Conservation (phyloP, 2,113 vertebrate species). For the Monopterus albus region DNA sequence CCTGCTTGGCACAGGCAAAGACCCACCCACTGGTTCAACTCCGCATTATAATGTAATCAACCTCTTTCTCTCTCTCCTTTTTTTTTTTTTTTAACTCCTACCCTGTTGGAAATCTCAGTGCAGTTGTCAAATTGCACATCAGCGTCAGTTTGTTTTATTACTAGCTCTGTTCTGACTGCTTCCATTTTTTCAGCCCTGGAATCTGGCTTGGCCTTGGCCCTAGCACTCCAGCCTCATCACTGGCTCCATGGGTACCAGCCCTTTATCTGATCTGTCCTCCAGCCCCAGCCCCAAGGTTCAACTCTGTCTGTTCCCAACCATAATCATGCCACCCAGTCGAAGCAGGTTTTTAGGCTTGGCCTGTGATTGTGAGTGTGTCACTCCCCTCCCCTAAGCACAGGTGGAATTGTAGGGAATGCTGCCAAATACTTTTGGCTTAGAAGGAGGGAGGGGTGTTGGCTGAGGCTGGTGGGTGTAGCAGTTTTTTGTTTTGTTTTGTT, state of each 20-base stretch:
- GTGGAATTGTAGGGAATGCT: slow-evolving; percentile 89
- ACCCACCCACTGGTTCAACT: slow-evolving; percentile 38
- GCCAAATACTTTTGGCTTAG: slow-evolving; percentile 97
- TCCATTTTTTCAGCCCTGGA: not conserved
- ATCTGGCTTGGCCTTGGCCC: slow-evolving; percentile 19
- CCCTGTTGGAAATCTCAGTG: not conserved
- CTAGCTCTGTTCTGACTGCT: slow-evolving; percentile 10
- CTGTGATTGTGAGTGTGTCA: slow-evolving; percentile 66
- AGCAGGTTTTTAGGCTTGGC: slow-evolving; percentile 75
- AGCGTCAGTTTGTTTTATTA: slow-evolving; percentile 28
- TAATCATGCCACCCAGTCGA: slow-evolving; percentile 43
- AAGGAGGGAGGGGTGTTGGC: slow-evolving; percentile 91
- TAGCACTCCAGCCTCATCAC: not conserved
- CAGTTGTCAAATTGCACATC: slow-evolving; percentile 11
- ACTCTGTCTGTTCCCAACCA: slow-evolving; percentile 32
- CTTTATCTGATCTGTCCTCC: slow-evolving; percentile 14
- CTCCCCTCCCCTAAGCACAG: slow-evolving; percentile 88
- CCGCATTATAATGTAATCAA: slow-evolving; percentile 5
- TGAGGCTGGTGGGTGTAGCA: slow-evolving; percentile 86
- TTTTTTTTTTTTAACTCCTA: not conserved
- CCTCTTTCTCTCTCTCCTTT: slow-evolving; percentile 4
- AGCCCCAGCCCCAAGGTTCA: slow-evolving; percentile 12
- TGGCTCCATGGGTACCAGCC: slow-evolving; percentile 1
- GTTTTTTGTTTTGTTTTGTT: slow-evolving; percentile 84
- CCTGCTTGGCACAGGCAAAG: slow-evolving; percentile 49